A percentile compares a stretch with the other conserved stretches of the same genome.
phyloP scores from a whole-genome alignment of 2,797 vertebrate species.

The Atherinosoma microstoma region DNA sequence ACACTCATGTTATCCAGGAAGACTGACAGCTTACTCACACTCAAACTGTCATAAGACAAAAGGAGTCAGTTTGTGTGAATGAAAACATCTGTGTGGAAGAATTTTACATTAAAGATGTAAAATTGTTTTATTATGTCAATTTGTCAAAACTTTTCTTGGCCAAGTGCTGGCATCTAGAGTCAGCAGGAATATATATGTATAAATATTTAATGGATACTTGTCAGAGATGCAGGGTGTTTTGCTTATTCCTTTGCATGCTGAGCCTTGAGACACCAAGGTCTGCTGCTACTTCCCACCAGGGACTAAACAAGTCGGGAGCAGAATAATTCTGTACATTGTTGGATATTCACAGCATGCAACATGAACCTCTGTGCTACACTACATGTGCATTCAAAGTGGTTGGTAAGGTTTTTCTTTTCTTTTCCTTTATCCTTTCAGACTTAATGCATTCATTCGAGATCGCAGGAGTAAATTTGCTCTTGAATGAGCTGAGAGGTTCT shows the following conservation, averaged over 20 bases:
- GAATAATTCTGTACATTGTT: slow-evolving; percentile 11
- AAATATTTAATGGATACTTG: slow-evolving; percentile 4
- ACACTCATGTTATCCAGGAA: background rate
- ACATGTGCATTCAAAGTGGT: slow-evolving; percentile 4
- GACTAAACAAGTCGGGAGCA: slow-evolving; percentile 10
- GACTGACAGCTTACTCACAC: background rate
- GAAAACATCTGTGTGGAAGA: background rate
- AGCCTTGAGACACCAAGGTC: slow-evolving; percentile 10
- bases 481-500: slow-evolving; percentile 14
- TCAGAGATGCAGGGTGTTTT: slow-evolving; percentile 12
- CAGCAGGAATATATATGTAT: background rate
- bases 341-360: background rate
- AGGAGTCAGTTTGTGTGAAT: background rate
- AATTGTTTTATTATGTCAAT: background rate
- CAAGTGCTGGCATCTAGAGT: background rate
- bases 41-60: background rate
- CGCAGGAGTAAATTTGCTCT: slow-evolving; percentile 19
- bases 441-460: slow-evolving; percentile 26
- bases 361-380: slow-evolving; percentile 2
- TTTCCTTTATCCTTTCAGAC: background rate
- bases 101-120: background rate
- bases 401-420: background rate
- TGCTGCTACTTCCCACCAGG: slow-evolving; percentile 7
- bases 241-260: slow-evolving; percentile 14
- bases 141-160: background rate